phyloP scores from a whole-genome alignment of 2,113 vertebrate species.

The Gopherus evgoodei region DNA sequence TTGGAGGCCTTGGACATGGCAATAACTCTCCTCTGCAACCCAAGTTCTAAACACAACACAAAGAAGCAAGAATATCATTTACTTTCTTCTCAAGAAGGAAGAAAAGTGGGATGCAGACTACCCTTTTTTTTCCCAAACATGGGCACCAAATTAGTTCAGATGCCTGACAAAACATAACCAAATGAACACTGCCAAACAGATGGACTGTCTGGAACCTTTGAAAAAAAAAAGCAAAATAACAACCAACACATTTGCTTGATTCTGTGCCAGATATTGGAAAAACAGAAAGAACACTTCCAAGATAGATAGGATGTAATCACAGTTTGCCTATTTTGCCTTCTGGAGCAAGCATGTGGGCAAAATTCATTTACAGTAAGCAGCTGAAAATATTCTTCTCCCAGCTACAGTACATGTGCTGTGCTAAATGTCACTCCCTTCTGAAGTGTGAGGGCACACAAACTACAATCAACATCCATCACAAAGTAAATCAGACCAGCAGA shows the following conservation, averaged over 20 bases:
- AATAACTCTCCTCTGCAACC: not conserved
- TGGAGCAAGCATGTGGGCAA: not conserved
- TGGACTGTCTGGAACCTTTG: not conserved
- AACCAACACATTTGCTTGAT: not conserved
- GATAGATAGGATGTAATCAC: not conserved
- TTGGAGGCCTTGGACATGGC: not conserved
- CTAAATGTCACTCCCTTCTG: conserved; percentile 5
- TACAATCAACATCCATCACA: not conserved
- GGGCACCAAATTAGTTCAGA: not conserved
- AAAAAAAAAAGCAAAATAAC: not conserved
- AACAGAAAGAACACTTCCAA: conserved; percentile 17
- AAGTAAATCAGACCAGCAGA: not conserved
- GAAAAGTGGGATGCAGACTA: not conserved
- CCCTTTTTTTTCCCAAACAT: not conserved
- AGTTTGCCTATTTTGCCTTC: not conserved
- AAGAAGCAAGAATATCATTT: not conserved
- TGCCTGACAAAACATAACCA: not conserved
- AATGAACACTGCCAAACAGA: not conserved
- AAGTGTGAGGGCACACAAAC: not conserved
- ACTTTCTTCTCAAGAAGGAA: not conserved
- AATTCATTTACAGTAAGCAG: not conserved
- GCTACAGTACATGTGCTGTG: not conserved
- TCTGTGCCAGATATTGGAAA: not conserved
- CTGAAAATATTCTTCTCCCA: not conserved
- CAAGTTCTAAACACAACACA: not conserved